Conservation (phyloP, 2,888 invertebrate species). For the Drosophila atripex region DNA sequence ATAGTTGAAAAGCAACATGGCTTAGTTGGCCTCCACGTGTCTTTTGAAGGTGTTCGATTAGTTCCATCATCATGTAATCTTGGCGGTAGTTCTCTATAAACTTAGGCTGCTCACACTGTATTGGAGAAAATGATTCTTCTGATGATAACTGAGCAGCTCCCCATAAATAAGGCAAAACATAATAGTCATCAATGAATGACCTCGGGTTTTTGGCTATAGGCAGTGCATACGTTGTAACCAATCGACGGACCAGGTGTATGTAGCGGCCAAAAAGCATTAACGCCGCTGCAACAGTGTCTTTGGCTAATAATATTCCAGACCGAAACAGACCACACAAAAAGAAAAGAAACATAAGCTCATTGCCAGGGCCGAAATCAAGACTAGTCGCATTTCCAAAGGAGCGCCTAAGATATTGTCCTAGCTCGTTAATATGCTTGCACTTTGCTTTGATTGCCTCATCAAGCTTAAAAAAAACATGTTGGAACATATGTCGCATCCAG, state of each 20-base stretch:
- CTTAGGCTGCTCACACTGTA: conserved; percentile 92
- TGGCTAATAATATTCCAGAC: conserved; percentile 89
- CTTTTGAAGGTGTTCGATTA: conserved; percentile 94
- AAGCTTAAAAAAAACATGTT: conserved; percentile 86
- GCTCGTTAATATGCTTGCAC: conserved; percentile 88
- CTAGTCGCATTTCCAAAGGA: conserved; percentile 97
- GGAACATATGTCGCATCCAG: conserved; percentile 90
- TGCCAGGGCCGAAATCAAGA: conserved; percentile 99
- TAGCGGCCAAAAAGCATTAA: conserved; percentile 87
- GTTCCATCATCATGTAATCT: conserved; percentile 95
- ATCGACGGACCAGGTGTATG: conserved; percentile 90
- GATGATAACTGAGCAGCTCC: conserved; percentile 96
- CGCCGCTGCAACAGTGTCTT: conserved; percentile 92
- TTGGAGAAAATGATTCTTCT: conserved; percentile 90
- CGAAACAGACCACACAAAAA: conserved; percentile 97
- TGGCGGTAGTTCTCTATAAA: conserved; percentile 87
- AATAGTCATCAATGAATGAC: conserved; percentile 99
- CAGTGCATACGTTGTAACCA: conserved; percentile 96
- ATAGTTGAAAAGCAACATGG: conserved; percentile 99
- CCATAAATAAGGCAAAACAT: conserved; percentile 99
- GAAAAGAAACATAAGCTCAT: conserved; percentile 98
- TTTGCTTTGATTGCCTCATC: conserved; percentile 87
- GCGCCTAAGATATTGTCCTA: conserved; percentile 93
- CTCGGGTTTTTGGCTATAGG: conserved; percentile 99
- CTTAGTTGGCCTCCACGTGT: conserved; percentile 93